phyloP scores from a whole-genome alignment of 1,140 invertebrate genomes.

The Pinna nobilis region DNA sequence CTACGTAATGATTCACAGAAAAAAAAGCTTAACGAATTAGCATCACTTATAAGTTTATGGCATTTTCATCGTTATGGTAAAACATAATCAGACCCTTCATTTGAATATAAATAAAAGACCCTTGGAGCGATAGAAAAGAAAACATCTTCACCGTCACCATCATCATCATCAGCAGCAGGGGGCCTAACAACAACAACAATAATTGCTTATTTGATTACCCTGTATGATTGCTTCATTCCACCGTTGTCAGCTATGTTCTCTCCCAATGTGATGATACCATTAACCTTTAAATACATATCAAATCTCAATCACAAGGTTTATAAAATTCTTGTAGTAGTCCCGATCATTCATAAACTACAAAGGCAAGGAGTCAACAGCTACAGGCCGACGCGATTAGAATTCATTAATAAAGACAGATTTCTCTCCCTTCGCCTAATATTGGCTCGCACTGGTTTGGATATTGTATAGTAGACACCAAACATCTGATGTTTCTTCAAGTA shows the following conservation, averaged over 20 bases:
- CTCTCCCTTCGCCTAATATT: too few relatives aligned
- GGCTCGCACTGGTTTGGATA: too few relatives aligned
- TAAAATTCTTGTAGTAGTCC: not conserved
- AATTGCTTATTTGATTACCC: conserved; percentile 55
- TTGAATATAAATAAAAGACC: not conserved
- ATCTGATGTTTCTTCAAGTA: too few relatives aligned
- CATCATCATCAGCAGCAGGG: not conserved
- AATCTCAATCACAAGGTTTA: not conserved
- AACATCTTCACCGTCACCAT: not conserved
- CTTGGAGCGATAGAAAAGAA: not conserved
- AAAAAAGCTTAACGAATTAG: too few relatives aligned
- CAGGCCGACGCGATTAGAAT: not conserved
- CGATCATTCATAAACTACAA: not conserved
- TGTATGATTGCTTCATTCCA: conserved; percentile 74
- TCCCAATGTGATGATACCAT: conserved; percentile 75
- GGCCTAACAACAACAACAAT: too few relatives aligned
- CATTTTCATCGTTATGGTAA: not conserved
- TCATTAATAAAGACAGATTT: too few relatives aligned
- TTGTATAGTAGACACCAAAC: too few relatives aligned
- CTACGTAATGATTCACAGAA: too few relatives aligned
- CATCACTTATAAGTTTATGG: too few relatives aligned
- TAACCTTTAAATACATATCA: conserved; percentile 63
- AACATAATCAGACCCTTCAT: not conserved
- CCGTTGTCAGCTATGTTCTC: conserved; percentile 78
- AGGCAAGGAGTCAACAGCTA: not conserved